Conservation (phyloP, 2,113 vertebrate genomes). For the Holacanthus passer region DNA sequence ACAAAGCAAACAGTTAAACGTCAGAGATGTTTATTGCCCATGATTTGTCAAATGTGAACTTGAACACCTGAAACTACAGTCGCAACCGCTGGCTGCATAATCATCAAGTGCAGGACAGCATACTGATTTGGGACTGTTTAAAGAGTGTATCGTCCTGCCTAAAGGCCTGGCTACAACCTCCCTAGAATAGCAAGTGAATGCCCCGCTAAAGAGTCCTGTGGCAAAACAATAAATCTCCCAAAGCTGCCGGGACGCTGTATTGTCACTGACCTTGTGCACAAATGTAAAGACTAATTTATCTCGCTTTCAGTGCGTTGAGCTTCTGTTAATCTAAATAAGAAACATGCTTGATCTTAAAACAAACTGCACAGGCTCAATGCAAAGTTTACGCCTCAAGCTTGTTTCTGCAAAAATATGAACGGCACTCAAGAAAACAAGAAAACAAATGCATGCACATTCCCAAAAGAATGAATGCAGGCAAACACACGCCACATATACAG, state of each 20-base stretch:
- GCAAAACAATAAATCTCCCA: constrained; percentile 20
- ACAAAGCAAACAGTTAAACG: constrained; percentile 56
- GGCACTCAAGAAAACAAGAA: constrained; percentile 14
- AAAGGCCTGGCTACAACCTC: not conserved
- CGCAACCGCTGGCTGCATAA: not conserved
- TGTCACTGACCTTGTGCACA: constrained; percentile 25
- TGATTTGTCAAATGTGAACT: constrained; percentile 45
- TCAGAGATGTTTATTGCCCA: constrained; percentile 43
- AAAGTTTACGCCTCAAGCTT: constrained; percentile 4
- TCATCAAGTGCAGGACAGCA: constrained; percentile 22
- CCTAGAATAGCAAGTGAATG: constrained; percentile 14
- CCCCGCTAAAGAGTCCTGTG: not conserved
- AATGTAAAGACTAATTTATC: constrained; percentile 18
- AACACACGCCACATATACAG: not conserved
- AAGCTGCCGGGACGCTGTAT: not conserved
- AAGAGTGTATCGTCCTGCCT: not conserved
- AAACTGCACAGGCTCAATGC: constrained; percentile 2
- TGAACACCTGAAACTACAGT: constrained; percentile 23
- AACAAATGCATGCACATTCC: constrained; percentile 6
- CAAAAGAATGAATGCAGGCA: not conserved
- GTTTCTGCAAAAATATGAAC: constrained; percentile 2
- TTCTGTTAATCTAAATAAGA: constrained; percentile 10
- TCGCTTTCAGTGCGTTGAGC: not conserved
- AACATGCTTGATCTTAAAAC: not conserved
- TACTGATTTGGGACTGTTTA: constrained; percentile 18